These are phyloP conservation scores for Napeogenes inachia DNA, from an alignment of 2,888 invertebrate species.

Conservation along the genomic window DNA sequence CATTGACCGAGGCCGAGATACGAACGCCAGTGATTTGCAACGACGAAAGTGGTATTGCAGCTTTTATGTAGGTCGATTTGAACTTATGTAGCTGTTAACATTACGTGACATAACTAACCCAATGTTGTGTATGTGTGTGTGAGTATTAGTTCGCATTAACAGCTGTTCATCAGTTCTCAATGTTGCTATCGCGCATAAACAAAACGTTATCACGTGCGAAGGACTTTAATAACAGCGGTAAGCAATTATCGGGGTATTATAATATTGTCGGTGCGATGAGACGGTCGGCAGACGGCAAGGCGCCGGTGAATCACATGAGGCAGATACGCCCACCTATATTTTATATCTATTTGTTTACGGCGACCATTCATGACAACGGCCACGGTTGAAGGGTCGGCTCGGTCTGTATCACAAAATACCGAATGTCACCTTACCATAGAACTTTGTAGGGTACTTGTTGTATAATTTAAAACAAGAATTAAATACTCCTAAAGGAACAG, in stretches of 20 bases:
- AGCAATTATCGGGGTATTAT: constrained; percentile 66
- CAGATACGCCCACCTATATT: constrained; percentile 62
- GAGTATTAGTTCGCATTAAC: background rate
- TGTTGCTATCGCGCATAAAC: constrained; percentile 13
- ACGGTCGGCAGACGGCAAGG: constrained; percentile 68
- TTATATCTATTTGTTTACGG: constrained; percentile 64
- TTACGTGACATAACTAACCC: constrained; percentile 50
- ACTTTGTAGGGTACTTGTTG: background rate
- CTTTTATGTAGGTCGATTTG: constrained; percentile 75
- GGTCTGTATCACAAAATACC: constrained; percentile 26
- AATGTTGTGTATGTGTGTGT: constrained; percentile 19
- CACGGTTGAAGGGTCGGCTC: constrained; percentile 49
- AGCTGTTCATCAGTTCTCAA: constrained; percentile 9
- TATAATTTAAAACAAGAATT: too few relatives aligned
- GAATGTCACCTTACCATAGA: background rate
- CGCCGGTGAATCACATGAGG: constrained; percentile 73
- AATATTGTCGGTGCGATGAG: constrained; percentile 64
- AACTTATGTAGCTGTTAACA: constrained; percentile 57
- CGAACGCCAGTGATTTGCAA: constrained; percentile 72
- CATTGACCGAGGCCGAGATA: constrained; percentile 76
- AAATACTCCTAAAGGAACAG: too few relatives aligned
- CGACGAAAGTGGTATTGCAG: constrained; percentile 76
- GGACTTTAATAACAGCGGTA: constrained; percentile 63
- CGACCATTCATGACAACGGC: constrained; percentile 65
- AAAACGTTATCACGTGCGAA: constrained; percentile 30